Base-by-base conservation (phyloP, 2,888 invertebrate species). In the Drosophila seclusa region DNA sequence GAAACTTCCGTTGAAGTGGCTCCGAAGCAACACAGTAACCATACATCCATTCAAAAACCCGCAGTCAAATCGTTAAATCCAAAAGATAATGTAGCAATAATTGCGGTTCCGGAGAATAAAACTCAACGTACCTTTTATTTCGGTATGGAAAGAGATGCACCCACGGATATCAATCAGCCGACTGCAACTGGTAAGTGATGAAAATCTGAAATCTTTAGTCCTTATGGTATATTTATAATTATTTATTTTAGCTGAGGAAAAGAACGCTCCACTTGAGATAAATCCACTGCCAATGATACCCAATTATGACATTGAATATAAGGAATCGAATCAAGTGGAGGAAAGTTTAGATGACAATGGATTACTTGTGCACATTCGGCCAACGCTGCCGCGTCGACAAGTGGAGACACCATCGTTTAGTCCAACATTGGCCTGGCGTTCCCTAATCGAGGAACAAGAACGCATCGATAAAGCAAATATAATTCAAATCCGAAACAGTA, bases 381-480 rank as follows among this genome's bases (percentile, higher is more conserved):
- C 97, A 0, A 97, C 96, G 0, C 91, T 97, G 76, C 97, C 97
- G 1, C 96, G 96, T 90, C 96, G 97, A 77, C 96, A 96, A 87
- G 94, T 96, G 34, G 95, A 96, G 76, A 95, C 96, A 60, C 96
- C 97, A 0, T 93, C 96, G 67, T 97, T 97, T 93, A 97, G 97
- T 2, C 97, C 97, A 0, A 95, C 96, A 0, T 96, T 96, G 0
- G 97, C 97, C 0, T 97, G 97, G 97, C 94, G 96, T 73, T 95
- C 96, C 57, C 94, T 97, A 6, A 53, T 82, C 10, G 90, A 91
- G 10, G 87, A 90, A 40, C 92, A 84, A 11, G 81, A 81, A 11
- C 66, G 71, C n/a, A 57, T 78, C 3, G 70, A 80, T 32, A 61
- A 59, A 36, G 13, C 58, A 6, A 50, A 55, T 7, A 29, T 57